Evolutionary conservation across 2,888 invertebrate genomes (phyloP).

Genomic region (Acronicta alni): DNA sequence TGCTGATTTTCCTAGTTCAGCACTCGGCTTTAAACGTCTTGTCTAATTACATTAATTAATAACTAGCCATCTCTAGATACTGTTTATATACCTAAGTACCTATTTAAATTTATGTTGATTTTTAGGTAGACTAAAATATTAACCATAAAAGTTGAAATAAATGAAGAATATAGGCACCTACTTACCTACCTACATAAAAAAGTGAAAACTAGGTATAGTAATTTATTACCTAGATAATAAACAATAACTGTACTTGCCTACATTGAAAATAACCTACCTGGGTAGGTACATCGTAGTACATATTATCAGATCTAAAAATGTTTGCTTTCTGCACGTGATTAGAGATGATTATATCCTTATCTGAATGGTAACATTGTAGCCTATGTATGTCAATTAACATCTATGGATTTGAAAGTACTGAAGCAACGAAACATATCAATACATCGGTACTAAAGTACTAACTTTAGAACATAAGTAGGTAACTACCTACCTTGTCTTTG

Average conservation of each 20-base stretch:
- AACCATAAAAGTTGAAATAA: not conserved
- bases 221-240: not conserved
- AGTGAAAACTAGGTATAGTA: conserved; percentile 10
- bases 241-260: conserved; percentile 6
- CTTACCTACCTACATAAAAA: conserved; percentile 5
- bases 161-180: not conserved
- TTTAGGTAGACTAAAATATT: not conserved
- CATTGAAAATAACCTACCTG: conserved; percentile 25
- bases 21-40: too few relatives aligned
- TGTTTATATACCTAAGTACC: too few relatives aligned
- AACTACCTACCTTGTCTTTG: conserved; percentile 15
- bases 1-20: too few relatives aligned
- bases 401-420: conserved; percentile 26
- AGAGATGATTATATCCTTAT: conserved; percentile 24
- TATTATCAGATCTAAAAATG: conserved; percentile 40
- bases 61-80: too few relatives aligned
- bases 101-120: too few relatives aligned
- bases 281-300: conserved; percentile 7
- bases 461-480: too few relatives aligned
- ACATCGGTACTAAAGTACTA: too few relatives aligned
- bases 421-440: conserved; percentile 47
- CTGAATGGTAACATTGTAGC: conserved; percentile 14
- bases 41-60: too few relatives aligned
- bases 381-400: conserved; percentile 23
- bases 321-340: conserved; percentile 37